These are phyloP conservation scores for Lasius fuliginosus DNA, from an alignment of 2,888 invertebrate species.

Conservation along the genomic window DNA sequence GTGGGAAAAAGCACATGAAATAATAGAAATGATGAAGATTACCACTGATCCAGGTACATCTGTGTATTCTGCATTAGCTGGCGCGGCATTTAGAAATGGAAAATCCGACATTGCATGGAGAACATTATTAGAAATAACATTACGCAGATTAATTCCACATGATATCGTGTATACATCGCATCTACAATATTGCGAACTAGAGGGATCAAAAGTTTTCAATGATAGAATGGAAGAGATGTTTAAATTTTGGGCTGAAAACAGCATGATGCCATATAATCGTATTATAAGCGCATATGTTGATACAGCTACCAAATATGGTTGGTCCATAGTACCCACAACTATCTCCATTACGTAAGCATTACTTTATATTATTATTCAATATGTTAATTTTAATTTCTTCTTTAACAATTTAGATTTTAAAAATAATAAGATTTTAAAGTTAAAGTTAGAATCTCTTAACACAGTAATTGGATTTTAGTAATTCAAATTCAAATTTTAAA, in stretches of 20 bases:
- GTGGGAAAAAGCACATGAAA: conserved; percentile 89
- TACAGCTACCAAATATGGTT: conserved; percentile 68
- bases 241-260: conserved; percentile 87
- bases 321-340: conserved; percentile 64
- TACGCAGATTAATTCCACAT: conserved; percentile 81
- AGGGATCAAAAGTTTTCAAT: conserved; percentile 78
- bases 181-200: conserved; percentile 87
- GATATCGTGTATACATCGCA: conserved; percentile 86
- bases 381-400: neutral
- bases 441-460: neutral
- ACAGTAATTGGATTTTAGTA: conserved; percentile 2
- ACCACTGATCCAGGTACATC: conserved; percentile 20
- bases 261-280: conserved; percentile 84
- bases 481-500: neutral
- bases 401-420: neutral
- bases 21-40: conserved; percentile 89
- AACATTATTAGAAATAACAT: conserved; percentile 87
- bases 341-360: conserved; percentile 66
- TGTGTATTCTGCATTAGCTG: conserved; percentile 87
- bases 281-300: conserved; percentile 82
- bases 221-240: conserved; percentile 88
- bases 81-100: conserved; percentile 88
- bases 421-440: neutral
- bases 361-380: neutral
- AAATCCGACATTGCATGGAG: conserved; percentile 89